These are phyloP conservation scores for Drosophila gunungcola DNA, from an alignment of 1,140 invertebrate genomes.

Conservation along the genomic window DNA sequence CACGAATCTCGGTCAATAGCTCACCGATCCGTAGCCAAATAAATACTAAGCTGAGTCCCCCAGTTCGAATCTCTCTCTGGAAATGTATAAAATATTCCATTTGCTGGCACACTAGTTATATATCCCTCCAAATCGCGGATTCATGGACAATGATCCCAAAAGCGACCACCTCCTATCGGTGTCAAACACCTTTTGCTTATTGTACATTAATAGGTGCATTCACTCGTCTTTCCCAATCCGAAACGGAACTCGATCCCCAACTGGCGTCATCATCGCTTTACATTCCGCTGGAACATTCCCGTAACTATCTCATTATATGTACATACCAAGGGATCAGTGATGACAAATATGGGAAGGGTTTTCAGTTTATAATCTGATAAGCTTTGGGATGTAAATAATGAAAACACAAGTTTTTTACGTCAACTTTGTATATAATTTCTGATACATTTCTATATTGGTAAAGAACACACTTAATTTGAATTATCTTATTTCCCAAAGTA, in stretches of 20 bases:
- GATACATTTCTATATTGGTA: neutral
- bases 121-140: neutral
- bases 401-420: no score
- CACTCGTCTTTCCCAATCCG: conserved; percentile 25
- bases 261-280: neutral
- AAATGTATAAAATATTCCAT: conserved; percentile 22
- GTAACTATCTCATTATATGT: neutral
- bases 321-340: neutral
- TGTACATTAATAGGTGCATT: conserved; percentile 58
- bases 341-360: neutral
- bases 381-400: no score
- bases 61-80: neutral
- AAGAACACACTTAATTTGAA: neutral
- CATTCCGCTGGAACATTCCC: neutral
- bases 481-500: neutral
- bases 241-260: conserved; percentile 44
- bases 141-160: conserved; percentile 33
- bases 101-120: conserved; percentile 16
- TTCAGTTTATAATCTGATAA: neutral
- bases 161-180: conserved; percentile 23
- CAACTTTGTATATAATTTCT: neutral
- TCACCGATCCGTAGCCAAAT: conserved; percentile 22
- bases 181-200: conserved; percentile 36
- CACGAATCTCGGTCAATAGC: conserved; percentile 9
- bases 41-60: conserved; percentile 14